Base-by-base conservation (phyloP, 1,140 invertebrate species). In the Coptotermes formosanus region DNA sequence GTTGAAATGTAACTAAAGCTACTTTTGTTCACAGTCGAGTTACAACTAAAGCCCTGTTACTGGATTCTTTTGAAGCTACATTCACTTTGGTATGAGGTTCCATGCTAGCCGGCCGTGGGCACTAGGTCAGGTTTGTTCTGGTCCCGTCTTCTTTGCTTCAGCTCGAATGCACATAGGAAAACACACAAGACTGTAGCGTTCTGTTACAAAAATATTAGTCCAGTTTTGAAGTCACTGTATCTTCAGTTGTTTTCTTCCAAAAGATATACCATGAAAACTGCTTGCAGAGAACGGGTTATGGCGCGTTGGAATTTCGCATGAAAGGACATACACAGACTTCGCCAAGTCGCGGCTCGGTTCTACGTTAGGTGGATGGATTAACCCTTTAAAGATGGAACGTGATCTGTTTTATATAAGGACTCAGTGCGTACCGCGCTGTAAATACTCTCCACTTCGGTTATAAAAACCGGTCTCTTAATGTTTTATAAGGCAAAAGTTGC, bases 1-100 rank as follows among this genome's bases (percentile, higher is more conserved):
- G 25, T 8, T 11, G 9, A 75, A 30, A 7, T 30, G 64, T 75
- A 25, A 75, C 64, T 75, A 8, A 75, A n/a, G 64, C 64, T 30
- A 30, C 64, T 75, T 25, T 75, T 75, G 64, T 75, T 19, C 21
- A 64, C 3, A 64, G 19, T 64, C 59, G 59, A 9, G 52, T 75
- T 75, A 30, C 25, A 14, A 0, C 64, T 75, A 55, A 16, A 55
- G 52, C 16, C 52, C 52, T 55, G 52, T 55, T 21, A 85, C 43
- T 69, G 75, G 85, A 85, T 85, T 85, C 85, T 85, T 85, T 85
- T 85, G 75, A 86, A 86, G 85, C 25, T 81, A 48, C 55, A 48
- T 75, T 32, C 85, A n/a, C 75, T 30, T 55, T 69, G 75, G 55
- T 82, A 82, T 38, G 55, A 30, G 16, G 85, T 43, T 52, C 12